Evolutionary conservation across 2,888 invertebrate genomes (phyloP), one percentile per base, ranked within the genome.

Genomic region (Rosalia funebris): DNA sequence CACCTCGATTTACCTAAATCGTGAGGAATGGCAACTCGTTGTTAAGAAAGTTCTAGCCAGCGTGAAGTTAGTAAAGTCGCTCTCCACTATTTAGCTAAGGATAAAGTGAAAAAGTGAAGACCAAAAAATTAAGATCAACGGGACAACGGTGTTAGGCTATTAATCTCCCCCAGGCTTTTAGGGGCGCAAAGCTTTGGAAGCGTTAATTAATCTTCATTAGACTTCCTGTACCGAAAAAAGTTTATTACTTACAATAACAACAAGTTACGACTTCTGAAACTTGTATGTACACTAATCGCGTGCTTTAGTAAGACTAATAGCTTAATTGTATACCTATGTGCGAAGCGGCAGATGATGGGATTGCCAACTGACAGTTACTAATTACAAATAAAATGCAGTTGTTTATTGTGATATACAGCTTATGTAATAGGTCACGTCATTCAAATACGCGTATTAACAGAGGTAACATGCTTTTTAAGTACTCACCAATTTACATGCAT

Each of bases 221-320:
- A 17, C 32, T 42, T 41, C 11, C 19, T 41, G 32, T 31, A 39
- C 12, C 3, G 53, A 39, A 53, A 53, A 42, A 53, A 53, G 53
- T 53, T 53, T 53, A 53, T 53, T 53, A 42, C 53, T 53, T 42
- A 32, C 37, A 53, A 42, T 53, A 53, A 53, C 41, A 53, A 53
- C 53, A 53, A 53, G 42, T 42, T 42, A 53, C 42, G 16, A 25
- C 53, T 19, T 16, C 37, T 42, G 7, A 37, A 42, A 53, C 16
- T 48, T 37, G 37, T 36, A 10, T 19, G 37, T 50, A 25, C 15
- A 20, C 20, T 50, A 25, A 50, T 39, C 39, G 50, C 25, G 20
- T 10, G 37, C 11, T 37, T 37, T 37, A 20, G 32, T 14, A 14
- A n/a, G 14, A 50, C 12, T 39, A 50, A 50, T 31, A 39, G 31